A percentile compares a stretch with the other conserved stretches of the same genome.
Conservation (phyloP, 2,888 invertebrate genomes). For the Dromius quadrimaculatus region DNA sequence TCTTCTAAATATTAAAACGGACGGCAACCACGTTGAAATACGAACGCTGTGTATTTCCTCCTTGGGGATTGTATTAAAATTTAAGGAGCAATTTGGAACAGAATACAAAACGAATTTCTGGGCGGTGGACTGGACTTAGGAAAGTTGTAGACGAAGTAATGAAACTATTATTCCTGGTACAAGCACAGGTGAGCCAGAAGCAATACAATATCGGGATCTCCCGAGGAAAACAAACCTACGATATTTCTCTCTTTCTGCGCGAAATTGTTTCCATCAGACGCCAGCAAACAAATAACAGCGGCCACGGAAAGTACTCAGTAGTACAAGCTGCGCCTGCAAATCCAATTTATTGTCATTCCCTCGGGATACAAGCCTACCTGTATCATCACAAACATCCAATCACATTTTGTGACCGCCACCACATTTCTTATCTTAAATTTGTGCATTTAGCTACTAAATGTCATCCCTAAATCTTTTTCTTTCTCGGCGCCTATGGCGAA, state of each 20-base stretch:
- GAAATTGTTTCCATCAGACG: slow-evolving; percentile 49
- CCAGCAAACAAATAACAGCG: slow-evolving; percentile 43
- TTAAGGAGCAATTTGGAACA: slow-evolving; percentile 63
- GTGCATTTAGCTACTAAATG: no score
- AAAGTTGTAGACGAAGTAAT: slow-evolving; percentile 47
- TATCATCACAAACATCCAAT: no score
- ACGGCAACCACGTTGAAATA: slow-evolving; percentile 52
- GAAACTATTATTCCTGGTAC: slow-evolving; percentile 47
- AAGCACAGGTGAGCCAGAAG: slow-evolving; percentile 37
- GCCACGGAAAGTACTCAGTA: neutral
- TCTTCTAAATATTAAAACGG: slow-evolving; percentile 50
- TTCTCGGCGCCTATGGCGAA: no score
- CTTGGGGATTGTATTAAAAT: slow-evolving; percentile 59
- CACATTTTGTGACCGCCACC: no score
- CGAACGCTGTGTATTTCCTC: slow-evolving; percentile 50
- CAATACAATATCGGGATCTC: slow-evolving; percentile 45
- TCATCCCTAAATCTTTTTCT: no score
- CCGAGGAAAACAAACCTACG: slow-evolving; percentile 44
- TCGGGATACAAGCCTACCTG: slow-evolving; percentile 14
- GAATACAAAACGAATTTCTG: slow-evolving; percentile 59
- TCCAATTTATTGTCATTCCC: slow-evolving; percentile 46
- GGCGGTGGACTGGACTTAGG: slow-evolving; percentile 56
- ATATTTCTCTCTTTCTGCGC: slow-evolving; percentile 44
- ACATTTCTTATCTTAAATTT: no score
- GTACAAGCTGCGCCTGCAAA: slow-evolving; percentile 33